Evolutionary conservation across 2,113 vertebrate genomes (phyloP), one percentile per base, ranked within the genome.

Genomic region (Drymodes brunneopygia): DNA sequence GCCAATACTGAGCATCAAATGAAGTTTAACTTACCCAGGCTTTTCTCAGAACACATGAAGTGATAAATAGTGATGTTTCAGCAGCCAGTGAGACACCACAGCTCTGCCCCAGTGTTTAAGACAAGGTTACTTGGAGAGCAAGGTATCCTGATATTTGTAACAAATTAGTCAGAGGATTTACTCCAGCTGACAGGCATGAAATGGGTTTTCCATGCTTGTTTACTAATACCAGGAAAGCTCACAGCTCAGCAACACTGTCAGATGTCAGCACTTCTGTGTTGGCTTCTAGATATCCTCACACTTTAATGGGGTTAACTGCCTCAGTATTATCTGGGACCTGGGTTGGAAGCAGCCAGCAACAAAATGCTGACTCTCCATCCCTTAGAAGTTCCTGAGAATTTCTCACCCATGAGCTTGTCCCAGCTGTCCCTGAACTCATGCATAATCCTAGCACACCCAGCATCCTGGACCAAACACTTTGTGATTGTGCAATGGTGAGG

Each of bases 101-200:
- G 64, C 35, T 45, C 48, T 83, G 10, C n/a, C 47, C 38, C 15
- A 12, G 56, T 5, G 10, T 70, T 62, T 40, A 60, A 45, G 40
- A 36, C 20, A 36, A 94, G 72, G 77, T 74, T 84, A 48, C 22
- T 14, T 45, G 44, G 53, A 79, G 29, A 78, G n/a, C 57, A 67
- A 36, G 73, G n/a, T 36, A 33, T 79, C 31, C 50, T 81, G 16
- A 1, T 53, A 48, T 17, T 60, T 81, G 44, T 89, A 71, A 91
- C 2, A 1, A 89, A 71, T 87, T 74, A 62, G 15, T 91, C 67
- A 86, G 51, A 85, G 56, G 38, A 58, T 93, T 96, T 81, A 56
- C 25, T 79, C 47, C 60, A 60, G 42, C 75, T 83, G 83, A 88
- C 72, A 91, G 81, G 72, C 88, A 56, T 87, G 89, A 95, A 95